These are phyloP conservation scores for Cyphomyrus discorhynchus DNA, from an alignment of 2,113 vertebrate genomes.

Conservation along the genomic window DNA sequence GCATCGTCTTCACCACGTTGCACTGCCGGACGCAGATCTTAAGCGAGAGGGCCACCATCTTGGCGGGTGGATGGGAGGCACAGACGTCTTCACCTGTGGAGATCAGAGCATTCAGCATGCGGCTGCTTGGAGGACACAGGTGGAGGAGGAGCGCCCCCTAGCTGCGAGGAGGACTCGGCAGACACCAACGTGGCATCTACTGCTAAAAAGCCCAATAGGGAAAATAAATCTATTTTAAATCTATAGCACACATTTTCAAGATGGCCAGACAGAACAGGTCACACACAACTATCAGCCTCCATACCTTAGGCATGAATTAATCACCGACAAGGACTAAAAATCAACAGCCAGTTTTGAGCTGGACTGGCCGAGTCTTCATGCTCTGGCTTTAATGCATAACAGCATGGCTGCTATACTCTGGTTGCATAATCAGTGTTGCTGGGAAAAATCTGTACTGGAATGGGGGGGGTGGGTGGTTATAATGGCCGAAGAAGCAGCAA, in stretches of 20 bases:
- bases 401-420: background rate
- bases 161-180: background rate
- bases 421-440: background rate
- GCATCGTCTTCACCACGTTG: conserved; percentile 99
- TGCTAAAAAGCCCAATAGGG: background rate
- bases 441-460: background rate
- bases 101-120: conserved; percentile 26
- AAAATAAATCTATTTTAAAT: background rate
- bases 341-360: background rate
- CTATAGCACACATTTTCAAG: background rate
- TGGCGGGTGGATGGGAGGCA: conserved; percentile 42
- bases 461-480: background rate
- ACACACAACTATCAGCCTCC: background rate
- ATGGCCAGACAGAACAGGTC: background rate
- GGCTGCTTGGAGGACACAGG: background rate
- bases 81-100: conserved; percentile 40
- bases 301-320: background rate
- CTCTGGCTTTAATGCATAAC: background rate
- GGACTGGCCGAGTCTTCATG: background rate
- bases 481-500: background rate
- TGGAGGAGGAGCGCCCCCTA: conserved; percentile 20
- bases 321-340: background rate
- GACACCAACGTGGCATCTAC: background rate
- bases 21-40: conserved; percentile 99
- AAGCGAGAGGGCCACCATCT: conserved; percentile 91